Evolutionary conservation across 2,888 invertebrate species (phyloP).

Genomic region (Eupithecia inturbata): DNA sequence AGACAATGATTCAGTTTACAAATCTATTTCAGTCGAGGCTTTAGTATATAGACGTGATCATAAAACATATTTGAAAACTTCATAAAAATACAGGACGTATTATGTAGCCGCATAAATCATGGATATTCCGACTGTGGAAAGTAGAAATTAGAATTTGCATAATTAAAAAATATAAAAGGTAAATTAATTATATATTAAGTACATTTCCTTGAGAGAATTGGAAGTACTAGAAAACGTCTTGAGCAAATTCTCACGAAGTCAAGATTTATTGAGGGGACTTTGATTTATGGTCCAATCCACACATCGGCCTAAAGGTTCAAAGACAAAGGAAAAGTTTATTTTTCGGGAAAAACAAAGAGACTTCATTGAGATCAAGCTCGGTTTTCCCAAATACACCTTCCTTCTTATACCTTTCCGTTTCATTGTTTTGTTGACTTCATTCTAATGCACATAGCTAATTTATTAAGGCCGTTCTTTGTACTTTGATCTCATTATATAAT

Average conservation of each 20-base stretch:
- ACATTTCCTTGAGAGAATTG: slow-evolving; percentile 7
- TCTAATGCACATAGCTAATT: slow-evolving; percentile 62
- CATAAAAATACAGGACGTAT: neutral
- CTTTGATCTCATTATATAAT: slow-evolving; percentile 48
- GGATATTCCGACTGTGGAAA: neutral
- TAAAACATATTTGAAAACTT: slow-evolving; percentile 22
- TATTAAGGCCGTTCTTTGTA: slow-evolving; percentile 51
- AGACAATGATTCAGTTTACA: slow-evolving; percentile 46
- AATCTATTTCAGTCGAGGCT: slow-evolving; percentile 45
- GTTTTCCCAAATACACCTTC: slow-evolving; percentile 42
- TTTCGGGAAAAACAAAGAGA: slow-evolving; percentile 68
- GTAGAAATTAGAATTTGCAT: neutral
- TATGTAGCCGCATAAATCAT: neutral
- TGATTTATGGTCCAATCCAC: slow-evolving; percentile 79
- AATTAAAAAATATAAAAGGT: too few species aligned
- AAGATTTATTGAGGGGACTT: slow-evolving; percentile 78
- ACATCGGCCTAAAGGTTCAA: slow-evolving; percentile 75
- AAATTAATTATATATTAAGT: too few species aligned
- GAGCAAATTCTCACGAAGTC: slow-evolving; percentile 68
- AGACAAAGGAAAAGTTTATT: slow-evolving; percentile 72
- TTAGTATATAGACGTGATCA: slow-evolving; percentile 32
- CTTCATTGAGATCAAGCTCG: slow-evolving; percentile 57
- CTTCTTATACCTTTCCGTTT: slow-evolving; percentile 46
- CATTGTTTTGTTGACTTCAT: slow-evolving; percentile 60
- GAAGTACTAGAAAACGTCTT: slow-evolving; percentile 62